These are phyloP conservation scores for Odontocerum albicorne DNA, from an alignment of 2,888 invertebrate species.

Conservation along the genomic window DNA sequence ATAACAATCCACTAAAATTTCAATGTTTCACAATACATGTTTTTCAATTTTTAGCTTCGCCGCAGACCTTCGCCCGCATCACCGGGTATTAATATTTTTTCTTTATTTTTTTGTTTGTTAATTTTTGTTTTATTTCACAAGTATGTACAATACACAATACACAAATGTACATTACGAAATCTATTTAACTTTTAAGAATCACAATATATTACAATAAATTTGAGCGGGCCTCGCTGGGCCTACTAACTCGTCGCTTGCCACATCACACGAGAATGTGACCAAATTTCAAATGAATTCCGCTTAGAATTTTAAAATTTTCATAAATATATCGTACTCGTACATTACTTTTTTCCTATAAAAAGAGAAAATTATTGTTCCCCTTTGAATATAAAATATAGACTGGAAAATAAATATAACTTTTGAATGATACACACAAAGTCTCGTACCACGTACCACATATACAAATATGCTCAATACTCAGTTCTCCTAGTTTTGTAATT, in stretches of 20 bases:
- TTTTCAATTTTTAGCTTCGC: too few relatives aligned
- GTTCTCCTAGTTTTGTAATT: constrained; percentile 34
- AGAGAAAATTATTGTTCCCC: constrained; percentile 13
- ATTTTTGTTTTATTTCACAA: constrained; percentile 17
- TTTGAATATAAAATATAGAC: constrained; percentile 2
- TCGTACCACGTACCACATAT: not conserved
- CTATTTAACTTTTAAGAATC: constrained; percentile 12
- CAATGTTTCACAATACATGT: too few relatives aligned
- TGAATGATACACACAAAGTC: constrained; percentile 4
- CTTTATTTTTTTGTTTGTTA: too few relatives aligned
- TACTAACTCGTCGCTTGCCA: not conserved
- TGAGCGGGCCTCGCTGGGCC: constrained; percentile 20
- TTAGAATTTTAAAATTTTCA: not conserved
- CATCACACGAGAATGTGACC: too few relatives aligned
- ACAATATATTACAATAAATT: constrained; percentile 24
- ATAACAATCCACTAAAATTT: too few relatives aligned
- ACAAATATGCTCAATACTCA: constrained; percentile 19
- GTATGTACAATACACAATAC: constrained; percentile 22
- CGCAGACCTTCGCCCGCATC: too few relatives aligned
- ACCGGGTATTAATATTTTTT: too few relatives aligned
- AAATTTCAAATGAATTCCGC: not conserved
- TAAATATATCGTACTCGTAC: not conserved
- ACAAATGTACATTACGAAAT: constrained; percentile 18
- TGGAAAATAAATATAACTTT: constrained; percentile 18
- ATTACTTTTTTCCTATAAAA: not conserved